Evolutionary conservation across 2,797 vertebrate genomes (phyloP).

Genomic region (Silurus aristotelis): DNA sequence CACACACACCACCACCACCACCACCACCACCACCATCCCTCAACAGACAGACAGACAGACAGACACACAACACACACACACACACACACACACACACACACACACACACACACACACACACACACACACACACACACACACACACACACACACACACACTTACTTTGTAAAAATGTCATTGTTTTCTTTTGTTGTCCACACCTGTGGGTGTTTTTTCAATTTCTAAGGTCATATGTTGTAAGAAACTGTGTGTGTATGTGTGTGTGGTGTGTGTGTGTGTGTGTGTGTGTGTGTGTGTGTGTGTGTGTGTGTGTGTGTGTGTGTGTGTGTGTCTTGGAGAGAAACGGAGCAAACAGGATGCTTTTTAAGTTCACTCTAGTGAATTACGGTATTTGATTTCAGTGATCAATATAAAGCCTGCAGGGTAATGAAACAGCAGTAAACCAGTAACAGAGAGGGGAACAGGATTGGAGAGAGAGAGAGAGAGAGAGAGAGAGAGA

Average conservation of each 20-base stretch:
- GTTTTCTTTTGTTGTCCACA: background rate
- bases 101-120: background rate
- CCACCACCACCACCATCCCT: too few species aligned
- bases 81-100: background rate
- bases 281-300: constrained; percentile 16
- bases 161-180: background rate
- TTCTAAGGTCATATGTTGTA: too few species aligned
- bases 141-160: background rate
- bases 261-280: constrained; percentile 29
- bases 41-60: too few species aligned
- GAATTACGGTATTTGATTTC: constrained; percentile 68
- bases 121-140: too few species aligned
- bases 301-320: constrained; percentile 31
- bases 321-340: background rate
- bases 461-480: background rate
- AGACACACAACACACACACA: background rate
- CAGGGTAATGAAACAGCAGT: constrained; percentile 18
- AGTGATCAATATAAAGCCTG: constrained; percentile 43
- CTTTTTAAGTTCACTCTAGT: constrained; percentile 61
- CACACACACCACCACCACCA: background rate
- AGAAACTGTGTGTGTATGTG: background rate
- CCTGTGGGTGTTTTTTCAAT: background rate
- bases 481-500: background rate
- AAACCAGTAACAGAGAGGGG: constrained; percentile 17
- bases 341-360: background rate